These are phyloP conservation scores for Clarias batrachus DNA, from an alignment of 2,113 vertebrate genomes.

Conservation along the genomic window DNA sequence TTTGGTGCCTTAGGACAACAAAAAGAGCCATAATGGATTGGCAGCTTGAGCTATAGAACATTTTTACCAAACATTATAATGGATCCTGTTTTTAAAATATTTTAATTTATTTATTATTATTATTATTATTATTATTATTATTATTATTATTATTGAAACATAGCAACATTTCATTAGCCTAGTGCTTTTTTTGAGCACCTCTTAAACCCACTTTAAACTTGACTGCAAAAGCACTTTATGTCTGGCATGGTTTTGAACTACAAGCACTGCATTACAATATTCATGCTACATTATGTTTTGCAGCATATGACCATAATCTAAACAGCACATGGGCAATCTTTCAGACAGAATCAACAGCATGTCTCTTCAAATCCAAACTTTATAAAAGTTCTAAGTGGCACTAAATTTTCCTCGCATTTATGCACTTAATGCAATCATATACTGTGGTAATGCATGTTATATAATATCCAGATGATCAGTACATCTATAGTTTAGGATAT, in stretches of 20 bases:
- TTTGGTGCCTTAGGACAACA: neutral
- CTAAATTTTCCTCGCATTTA: neutral
- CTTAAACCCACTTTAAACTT: neutral
- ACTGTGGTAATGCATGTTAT: neutral
- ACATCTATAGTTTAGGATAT: neutral
- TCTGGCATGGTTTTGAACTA: neutral
- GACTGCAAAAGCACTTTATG: neutral
- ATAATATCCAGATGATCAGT: neutral
- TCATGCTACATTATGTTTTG: neutral
- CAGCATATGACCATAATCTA: neutral
- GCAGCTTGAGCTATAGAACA: neutral
- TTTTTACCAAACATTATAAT: constrained; percentile 1
- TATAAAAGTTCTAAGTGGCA: neutral
- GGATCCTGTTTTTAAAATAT: neutral
- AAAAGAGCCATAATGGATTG: neutral
- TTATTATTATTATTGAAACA: neutral
- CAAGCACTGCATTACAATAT: too few species aligned
- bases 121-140: too few species aligned
- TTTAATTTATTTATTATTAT: too few species aligned
- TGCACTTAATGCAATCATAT: neutral
- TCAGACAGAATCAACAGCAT: neutral
- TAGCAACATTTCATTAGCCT: neutral
- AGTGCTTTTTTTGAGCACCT: neutral
- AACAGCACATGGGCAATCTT: neutral
- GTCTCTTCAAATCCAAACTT: neutral